Conservation (phyloP, 2,797 vertebrate species). For the Alcedo quadribrachys region DNA sequence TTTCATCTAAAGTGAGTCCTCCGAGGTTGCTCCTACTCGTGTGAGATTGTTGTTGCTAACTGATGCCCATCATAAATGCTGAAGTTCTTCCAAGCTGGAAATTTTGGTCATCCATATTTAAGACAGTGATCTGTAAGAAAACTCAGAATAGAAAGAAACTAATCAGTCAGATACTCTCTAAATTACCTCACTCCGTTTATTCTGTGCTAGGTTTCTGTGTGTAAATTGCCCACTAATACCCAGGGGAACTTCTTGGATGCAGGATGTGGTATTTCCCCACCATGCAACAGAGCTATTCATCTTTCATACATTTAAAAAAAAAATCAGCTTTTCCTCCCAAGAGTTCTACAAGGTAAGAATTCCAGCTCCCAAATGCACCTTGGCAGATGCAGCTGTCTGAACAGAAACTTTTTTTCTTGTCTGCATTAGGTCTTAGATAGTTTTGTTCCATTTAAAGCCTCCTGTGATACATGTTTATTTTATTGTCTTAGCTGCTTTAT, state of each 20-base stretch:
- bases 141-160: neutral
- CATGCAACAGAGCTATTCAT: neutral
- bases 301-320: neutral
- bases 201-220: neutral
- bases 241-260: neutral
- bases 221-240: neutral
- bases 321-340: neutral
- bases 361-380: neutral
- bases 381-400: neutral
- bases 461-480: neutral
- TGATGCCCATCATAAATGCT: slow-evolving; percentile 84
- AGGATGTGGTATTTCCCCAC: neutral
- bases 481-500: neutral
- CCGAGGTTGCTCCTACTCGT: slow-evolving; percentile 84
- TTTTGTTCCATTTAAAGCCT: neutral
- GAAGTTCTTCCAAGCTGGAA: slow-evolving; percentile 81
- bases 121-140: slow-evolving; percentile 81
- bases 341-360: neutral
- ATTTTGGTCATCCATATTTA: slow-evolving; percentile 87
- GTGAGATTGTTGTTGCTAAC: slow-evolving; percentile 88
- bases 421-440: neutral
- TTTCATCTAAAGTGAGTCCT: slow-evolving; percentile 87
- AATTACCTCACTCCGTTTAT: neutral
- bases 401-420: neutral
- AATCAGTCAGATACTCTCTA: neutral